These are phyloP conservation scores for Gari tellinella DNA, from an alignment of 2,888 invertebrate species.

Conservation along the genomic window DNA sequence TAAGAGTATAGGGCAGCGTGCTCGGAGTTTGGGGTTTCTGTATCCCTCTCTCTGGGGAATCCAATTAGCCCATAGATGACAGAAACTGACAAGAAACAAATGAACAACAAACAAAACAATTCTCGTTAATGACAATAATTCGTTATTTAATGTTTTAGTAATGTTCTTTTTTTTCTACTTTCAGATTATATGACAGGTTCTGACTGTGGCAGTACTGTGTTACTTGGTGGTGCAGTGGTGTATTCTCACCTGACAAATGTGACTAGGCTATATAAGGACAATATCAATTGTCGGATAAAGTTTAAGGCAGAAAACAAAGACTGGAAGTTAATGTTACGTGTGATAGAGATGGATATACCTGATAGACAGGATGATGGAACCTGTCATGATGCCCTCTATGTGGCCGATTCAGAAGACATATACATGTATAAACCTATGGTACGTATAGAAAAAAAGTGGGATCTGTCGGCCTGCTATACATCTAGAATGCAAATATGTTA, in stretches of 20 bases:
- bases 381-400: constrained; percentile 83
- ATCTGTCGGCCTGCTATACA: no score
- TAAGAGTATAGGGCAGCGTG: no score
- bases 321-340: constrained; percentile 80
- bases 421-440: constrained; percentile 78
- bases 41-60: no score
- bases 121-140: no score
- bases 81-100: no score
- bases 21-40: no score
- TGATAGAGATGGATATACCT: constrained; percentile 81
- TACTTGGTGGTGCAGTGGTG: constrained; percentile 79
- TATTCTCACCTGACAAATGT: constrained; percentile 76
- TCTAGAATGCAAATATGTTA: no score
- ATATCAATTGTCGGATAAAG: constrained; percentile 77
- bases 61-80: no score
- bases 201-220: constrained; percentile 74
- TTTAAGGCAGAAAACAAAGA: constrained; percentile 77
- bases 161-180: constrained; percentile 41
- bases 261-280: constrained; percentile 67
- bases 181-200: constrained; percentile 80
- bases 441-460: constrained; percentile 48
- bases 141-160: no score
- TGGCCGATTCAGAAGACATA: constrained; percentile 77
- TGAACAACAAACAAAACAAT: no score
- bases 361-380: constrained; percentile 72